Evolutionary conservation across 1,140 invertebrate genomes (phyloP), one percentile per base, ranked within the genome.

Genomic region (Papilio polyxenes): DNA sequence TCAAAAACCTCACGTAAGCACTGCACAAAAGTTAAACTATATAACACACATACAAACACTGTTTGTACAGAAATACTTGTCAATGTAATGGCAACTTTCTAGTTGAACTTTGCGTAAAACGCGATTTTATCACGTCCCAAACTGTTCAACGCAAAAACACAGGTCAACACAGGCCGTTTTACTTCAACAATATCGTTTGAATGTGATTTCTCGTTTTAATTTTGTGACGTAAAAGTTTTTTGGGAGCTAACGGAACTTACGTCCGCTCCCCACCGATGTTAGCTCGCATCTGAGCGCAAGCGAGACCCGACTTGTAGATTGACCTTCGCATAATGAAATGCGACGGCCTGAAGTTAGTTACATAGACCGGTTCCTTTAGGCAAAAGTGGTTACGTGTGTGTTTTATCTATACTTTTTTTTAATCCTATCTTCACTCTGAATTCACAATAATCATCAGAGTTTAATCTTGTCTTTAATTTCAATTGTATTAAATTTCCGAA

Each of bases 301-400:
- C 81, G 72, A 82, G 77, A 81, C 80, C 84, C 80, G 80, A 80
- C 76, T 83, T 79, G 80, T 81, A 48, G 82, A 81, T 84, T 91
- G 90, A 90, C 89, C 91, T 92, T 92, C 91, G 88, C 65, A 72
- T 88, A 90, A 90, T 92, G 86, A 92, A 89, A 89, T 87, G 87
- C 88, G 86, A 80, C 82, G 44, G 82, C 86, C 84, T 88, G 89
- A 90, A 92, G 89, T 89, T 90, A 84, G 91, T 81, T 81, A 77
- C 84, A 72, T 79, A 82, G 83, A 92, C 90, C 90, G 90, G 90
- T 92, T 89, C 78, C 87, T 89, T 90, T 91, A 87, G 90, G 87
- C 90, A 90, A 90, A 90, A 91, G 89, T 89, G 83, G 82, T 82
- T 84, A 78, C 84, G 83, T 86, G 83, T 83, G 83, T 85, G 85